Conservation (phyloP, 2,797 vertebrate genomes). For the Sardinella longiceps region DNA sequence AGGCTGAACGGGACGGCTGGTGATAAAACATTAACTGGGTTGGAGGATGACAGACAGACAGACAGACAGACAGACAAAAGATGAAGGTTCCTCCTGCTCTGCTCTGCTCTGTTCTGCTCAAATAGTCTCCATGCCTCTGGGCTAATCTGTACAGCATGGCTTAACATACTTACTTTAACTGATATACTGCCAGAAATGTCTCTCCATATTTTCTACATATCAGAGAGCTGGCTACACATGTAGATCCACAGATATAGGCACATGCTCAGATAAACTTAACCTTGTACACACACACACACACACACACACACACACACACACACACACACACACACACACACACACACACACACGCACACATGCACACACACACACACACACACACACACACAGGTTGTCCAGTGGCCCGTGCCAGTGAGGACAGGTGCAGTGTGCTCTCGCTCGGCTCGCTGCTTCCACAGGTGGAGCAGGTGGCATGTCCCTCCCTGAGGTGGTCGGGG, state of each 20-base stretch:
- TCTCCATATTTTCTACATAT: background rate
- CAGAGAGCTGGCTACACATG: background rate
- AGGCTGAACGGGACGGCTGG: background rate
- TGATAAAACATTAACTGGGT: background rate
- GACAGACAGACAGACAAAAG: background rate
- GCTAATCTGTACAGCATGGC: background rate
- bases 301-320: conserved; percentile 42
- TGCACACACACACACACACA: background rate
- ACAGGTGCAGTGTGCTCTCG: background rate
- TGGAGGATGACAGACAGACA: background rate
- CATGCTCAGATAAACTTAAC: conserved; percentile 29
- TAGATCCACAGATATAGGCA: conserved; percentile 25
- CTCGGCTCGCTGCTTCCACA: background rate
- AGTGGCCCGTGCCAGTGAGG: background rate
- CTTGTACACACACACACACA: background rate
- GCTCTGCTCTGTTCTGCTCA: background rate
- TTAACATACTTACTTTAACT: background rate
- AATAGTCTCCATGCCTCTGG: too few species aligned
- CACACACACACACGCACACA: conserved; percentile 40
- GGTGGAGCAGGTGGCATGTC: background rate
- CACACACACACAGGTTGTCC: conserved; percentile 31
- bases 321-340: conserved; percentile 32
- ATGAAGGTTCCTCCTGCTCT: background rate
- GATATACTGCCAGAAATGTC: background rate
- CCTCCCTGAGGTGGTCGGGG: background rate